Conservation (phyloP, 2,888 invertebrate genomes). For the Xestia rhomboidea region DNA sequence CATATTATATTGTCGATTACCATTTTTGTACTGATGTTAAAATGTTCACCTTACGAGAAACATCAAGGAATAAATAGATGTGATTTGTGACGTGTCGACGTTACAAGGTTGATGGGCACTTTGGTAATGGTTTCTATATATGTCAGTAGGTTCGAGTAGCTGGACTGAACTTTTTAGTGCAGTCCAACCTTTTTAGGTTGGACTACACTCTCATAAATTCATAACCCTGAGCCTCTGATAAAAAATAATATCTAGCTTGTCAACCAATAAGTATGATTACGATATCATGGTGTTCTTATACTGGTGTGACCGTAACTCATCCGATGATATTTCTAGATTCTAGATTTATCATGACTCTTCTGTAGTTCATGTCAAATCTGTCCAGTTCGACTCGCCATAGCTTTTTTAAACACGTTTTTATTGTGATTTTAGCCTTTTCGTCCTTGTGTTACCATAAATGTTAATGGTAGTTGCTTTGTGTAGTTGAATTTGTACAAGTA, state of each 20-base stretch:
- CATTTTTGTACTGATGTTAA: slow-evolving; percentile 52
- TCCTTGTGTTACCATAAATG: neutral
- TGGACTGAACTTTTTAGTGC: no score
- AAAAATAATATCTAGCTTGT: no score
- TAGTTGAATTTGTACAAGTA: neutral
- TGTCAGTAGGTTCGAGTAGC: neutral
- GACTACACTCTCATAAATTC: neutral
- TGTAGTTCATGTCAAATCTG: neutral
- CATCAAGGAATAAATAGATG: slow-evolving; percentile 56
- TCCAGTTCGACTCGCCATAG: neutral
- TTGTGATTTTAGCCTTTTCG: neutral
- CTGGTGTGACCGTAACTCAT: neutral
- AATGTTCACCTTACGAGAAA: slow-evolving; percentile 56
- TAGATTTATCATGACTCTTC: neutral
- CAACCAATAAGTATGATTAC: neutral
- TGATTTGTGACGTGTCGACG: slow-evolving; percentile 29
- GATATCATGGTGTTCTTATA: neutral
- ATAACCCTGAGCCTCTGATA: neutral
- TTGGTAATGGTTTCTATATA: slow-evolving; percentile 7
- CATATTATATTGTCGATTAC: slow-evolving; percentile 48
- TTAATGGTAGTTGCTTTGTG: neutral
- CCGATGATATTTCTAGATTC: neutral
- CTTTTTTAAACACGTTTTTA: neutral
- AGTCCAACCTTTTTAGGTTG: no score
- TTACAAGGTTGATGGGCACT: slow-evolving; percentile 47